Conservation (phyloP, 2,797 vertebrate genomes). For the Phoxinus dragarum region DNA sequence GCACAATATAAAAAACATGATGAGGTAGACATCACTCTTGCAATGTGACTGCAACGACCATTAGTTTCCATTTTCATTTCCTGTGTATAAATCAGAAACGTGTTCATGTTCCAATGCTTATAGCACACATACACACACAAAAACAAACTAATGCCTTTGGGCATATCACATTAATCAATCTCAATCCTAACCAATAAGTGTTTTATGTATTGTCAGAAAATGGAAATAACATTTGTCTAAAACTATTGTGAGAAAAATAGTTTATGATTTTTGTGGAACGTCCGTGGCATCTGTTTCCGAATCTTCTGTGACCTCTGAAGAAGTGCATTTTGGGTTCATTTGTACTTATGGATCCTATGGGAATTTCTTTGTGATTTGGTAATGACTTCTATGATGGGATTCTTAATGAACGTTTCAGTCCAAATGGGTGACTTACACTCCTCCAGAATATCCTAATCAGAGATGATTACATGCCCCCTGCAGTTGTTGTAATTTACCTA, state of each 20-base stretch:
- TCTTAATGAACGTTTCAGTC: constrained; percentile 40
- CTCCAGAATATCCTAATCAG: constrained; percentile 46
- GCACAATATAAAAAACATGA: background rate
- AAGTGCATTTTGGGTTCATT: background rate
- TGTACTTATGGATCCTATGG: constrained; percentile 13
- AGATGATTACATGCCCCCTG: constrained; percentile 39
- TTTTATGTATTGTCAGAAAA: background rate
- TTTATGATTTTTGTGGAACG: background rate
- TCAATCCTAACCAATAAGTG: background rate
- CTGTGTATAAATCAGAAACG: background rate
- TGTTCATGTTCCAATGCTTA: background rate
- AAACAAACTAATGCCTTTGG: background rate
- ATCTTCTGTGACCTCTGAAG: background rate
- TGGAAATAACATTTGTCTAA: background rate
- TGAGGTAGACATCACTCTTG: background rate
- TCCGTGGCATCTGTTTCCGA: background rate
- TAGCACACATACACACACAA: background rate
- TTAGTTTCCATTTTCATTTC: background rate
- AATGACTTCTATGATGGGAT: constrained; percentile 35
- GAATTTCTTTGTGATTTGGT: constrained; percentile 37
- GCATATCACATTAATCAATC: background rate
- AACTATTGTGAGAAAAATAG: background rate
- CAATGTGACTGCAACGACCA: background rate
- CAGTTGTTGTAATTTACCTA: constrained; percentile 30
- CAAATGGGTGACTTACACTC: constrained; percentile 41